phyloP scores from a whole-genome alignment of 2,888 invertebrate genomes.

The Tenthredo notha region DNA sequence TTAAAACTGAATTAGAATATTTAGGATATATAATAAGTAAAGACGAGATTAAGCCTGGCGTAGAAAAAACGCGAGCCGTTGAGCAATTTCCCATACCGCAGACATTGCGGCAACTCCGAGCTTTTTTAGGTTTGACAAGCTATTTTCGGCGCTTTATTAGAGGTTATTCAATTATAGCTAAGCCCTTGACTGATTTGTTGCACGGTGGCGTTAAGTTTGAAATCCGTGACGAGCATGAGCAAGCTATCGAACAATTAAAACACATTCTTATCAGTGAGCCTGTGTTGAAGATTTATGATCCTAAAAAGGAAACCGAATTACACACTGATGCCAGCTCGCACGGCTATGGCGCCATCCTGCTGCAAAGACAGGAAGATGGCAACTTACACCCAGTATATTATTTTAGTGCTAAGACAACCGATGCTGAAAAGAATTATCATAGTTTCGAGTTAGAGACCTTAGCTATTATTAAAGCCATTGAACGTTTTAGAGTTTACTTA shows the following conservation, averaged over 20 bases:
- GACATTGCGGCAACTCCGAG: slow-evolving; percentile 81
- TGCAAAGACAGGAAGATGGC: too few relatives aligned
- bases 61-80: slow-evolving; percentile 12
- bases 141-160: slow-evolving; percentile 51
- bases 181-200: slow-evolving; percentile 53
- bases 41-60: slow-evolving; percentile 12
- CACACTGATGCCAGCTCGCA: slow-evolving; percentile 58
- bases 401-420: too few relatives aligned
- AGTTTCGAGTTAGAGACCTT: neutral
- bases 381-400: too few relatives aligned
- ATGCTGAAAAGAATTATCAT: neutral
- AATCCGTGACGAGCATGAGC: slow-evolving; percentile 29
- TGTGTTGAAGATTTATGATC: slow-evolving; percentile 61
- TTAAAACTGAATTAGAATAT: neutral
- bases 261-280: slow-evolving; percentile 52
- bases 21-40: slow-evolving; percentile 18
- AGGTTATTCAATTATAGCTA: slow-evolving; percentile 50
- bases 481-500: neutral
- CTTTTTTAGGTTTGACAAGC: slow-evolving; percentile 27
- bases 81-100: slow-evolving; percentile 20
- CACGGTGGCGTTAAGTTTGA: slow-evolving; percentile 35
- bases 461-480: neutral
- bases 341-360: slow-evolving; percentile 55
- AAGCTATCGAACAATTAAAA: slow-evolving; percentile 55
- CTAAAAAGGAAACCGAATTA: slow-evolving; percentile 54